Conservation (phyloP, 1,140 invertebrate genomes). For the Hesperophylax magnus region DNA sequence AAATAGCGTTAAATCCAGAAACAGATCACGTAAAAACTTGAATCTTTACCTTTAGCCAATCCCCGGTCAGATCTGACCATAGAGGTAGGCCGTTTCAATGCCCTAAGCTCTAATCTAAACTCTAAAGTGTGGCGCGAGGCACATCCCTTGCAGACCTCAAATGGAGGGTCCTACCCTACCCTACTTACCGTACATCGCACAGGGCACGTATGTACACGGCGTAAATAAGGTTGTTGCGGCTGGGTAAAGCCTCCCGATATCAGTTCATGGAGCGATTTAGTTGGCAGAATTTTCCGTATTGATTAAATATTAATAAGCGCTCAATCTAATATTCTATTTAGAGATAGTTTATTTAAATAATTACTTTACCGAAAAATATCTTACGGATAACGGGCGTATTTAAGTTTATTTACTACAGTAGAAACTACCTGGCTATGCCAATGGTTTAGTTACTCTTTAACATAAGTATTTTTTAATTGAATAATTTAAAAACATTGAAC, state of each 20-base stretch:
- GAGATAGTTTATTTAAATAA: neutral
- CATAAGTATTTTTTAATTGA: no score
- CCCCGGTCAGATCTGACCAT: no score
- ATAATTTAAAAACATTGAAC: no score
- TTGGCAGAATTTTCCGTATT: no score
- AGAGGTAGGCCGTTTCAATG: no score
- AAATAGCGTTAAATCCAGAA: no score
- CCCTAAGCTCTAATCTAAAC: no score
- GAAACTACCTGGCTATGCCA: neutral
- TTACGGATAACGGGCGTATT: neutral
- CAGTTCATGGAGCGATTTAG: neutral
- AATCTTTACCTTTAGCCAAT: neutral
- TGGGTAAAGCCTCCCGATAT: neutral
- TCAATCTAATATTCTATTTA: neutral
- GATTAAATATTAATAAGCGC: neutral
- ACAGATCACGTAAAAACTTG: neutral
- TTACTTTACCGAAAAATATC: neutral
- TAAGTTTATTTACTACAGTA: neutral
- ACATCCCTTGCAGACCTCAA: no score
- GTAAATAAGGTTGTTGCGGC: conserved; percentile 15
- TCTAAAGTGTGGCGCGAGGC: no score
- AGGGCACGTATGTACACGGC: neutral
- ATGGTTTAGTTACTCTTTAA: neutral
- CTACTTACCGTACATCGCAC: no score
- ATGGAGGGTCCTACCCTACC: no score